Base-by-base conservation (phyloP, 2,888 invertebrate genomes). In the Ephialtes manifestator region DNA sequence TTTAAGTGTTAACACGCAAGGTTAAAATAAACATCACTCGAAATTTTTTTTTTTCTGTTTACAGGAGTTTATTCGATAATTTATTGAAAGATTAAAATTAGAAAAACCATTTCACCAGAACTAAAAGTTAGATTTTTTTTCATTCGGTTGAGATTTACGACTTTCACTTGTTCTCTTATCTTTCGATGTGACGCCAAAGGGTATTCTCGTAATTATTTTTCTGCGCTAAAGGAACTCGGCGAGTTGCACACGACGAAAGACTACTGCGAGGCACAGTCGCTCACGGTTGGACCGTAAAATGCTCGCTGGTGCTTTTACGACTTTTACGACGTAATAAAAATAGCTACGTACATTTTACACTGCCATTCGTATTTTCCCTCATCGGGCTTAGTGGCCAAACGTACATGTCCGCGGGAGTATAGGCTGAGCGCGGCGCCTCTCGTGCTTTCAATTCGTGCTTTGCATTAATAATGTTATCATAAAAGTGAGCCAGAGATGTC, bases 261-360 rank as follows among this genome's bases (percentile, higher is more conserved):
- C 75, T 24, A 67, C 20, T 18, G 43, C n/a, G 20, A 8, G 20
- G 81, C 58, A 60, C 39, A 80, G 70, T 84, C 76, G 55, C 80
- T 76, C 76, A 43, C 76, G 65, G 39, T 35, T 39, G 24, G 43
- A 67, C 48, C 80, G 71, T 84, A 84, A 84, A 84, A 80, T 20
- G 46, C 71, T 80, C 71, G 48, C 71, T 55, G 55, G 39, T 72
- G 55, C 80, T 84, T 84, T 80, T 65, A 72, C 80, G 71, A 76
- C 58, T 80, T 84, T 84, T 80, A 80, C 76, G 84, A 84, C 39
- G 71, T 51, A 76, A 84, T 84, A 84, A 84, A 84, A 84, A 84
- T 71, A 76, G 76, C 46, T 55, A 71, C 55, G 84, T 70, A 83
- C 83, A 75, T 76, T 84, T 80, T 80, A 65, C 80, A 76, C 71